Evolutionary conservation across 2,797 vertebrate species (phyloP).

Genomic region (Cyclura pinguis): DNA sequence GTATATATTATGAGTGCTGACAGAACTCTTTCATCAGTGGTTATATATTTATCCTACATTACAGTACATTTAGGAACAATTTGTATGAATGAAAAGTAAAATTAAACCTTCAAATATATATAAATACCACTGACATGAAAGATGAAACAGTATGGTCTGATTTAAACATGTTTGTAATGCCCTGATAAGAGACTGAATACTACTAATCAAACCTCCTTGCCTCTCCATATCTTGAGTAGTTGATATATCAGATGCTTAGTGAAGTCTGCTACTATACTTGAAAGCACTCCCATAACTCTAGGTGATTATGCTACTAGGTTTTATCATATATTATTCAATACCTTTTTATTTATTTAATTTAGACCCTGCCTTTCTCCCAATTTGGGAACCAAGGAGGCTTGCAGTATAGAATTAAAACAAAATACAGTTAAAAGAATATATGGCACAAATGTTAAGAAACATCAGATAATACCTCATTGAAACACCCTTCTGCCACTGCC

Average conservation of each 20-base stretch:
- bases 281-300: no score
- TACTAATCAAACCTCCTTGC: not conserved
- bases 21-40: not conserved
- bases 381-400: no score
- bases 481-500: no score
- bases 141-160: no score
- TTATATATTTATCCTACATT: not conserved
- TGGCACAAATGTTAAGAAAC: no score
- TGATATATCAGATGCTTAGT: not conserved
- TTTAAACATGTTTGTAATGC: not conserved
- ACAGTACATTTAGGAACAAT: not conserved
- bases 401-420: no score
- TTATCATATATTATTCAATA: no score
- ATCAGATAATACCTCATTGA: no score
- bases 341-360: no score
- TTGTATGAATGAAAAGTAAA: not conserved
- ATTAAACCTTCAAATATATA: not conserved
- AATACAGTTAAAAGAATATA: no score
- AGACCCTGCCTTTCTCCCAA: no score
- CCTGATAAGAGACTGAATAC: not conserved
- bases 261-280: not conserved
- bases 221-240: not conserved
- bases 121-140: not conserved
- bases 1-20: not conserved
- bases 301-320: not conserved